phyloP scores from a whole-genome alignment of 1,140 invertebrate genomes.

The Condylostylus longicornis region DNA sequence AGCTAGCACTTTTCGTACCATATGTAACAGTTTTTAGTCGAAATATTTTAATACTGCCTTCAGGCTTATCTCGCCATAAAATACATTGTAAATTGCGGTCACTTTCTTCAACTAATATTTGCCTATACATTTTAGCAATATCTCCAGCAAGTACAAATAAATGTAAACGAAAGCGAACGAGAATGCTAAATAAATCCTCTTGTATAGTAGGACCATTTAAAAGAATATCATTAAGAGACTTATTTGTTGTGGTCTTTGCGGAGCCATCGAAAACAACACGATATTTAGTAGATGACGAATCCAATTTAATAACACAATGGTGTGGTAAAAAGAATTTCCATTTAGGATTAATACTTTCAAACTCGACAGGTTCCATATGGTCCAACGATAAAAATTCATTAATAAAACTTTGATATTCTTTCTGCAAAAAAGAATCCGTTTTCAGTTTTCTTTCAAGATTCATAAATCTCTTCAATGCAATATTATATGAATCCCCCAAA shows the following conservation, averaged over 20 bases:
- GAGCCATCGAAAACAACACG: slow-evolving; percentile 21
- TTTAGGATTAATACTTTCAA: background rate
- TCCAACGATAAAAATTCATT: slow-evolving; percentile 13
- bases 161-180: slow-evolving; percentile 29
- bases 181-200: slow-evolving; percentile 26
- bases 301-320: slow-evolving; percentile 14
- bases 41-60: slow-evolving; percentile 17
- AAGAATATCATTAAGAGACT: slow-evolving; percentile 26
- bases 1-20: slow-evolving; percentile 27
- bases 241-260: slow-evolving; percentile 12
- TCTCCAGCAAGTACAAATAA: slow-evolving; percentile 23
- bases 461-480: background rate
- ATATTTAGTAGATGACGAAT: slow-evolving; percentile 13
- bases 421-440: slow-evolving; percentile 5
- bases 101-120: slow-evolving; percentile 22
- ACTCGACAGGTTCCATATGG: slow-evolving; percentile 12
- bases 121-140: slow-evolving; percentile 33
- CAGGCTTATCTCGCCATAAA: slow-evolving; percentile 22
- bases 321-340: slow-evolving; percentile 13
- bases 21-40: slow-evolving; percentile 29
- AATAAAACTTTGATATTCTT: slow-evolving; percentile 16
- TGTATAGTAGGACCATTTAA: slow-evolving; percentile 27
- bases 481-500: slow-evolving; percentile 1
- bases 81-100: slow-evolving; percentile 31
- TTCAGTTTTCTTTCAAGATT: slow-evolving; percentile 6